These are phyloP conservation scores for Chrysina gloriosa DNA, from an alignment of 2,888 invertebrate species.

Conservation along the genomic window DNA sequence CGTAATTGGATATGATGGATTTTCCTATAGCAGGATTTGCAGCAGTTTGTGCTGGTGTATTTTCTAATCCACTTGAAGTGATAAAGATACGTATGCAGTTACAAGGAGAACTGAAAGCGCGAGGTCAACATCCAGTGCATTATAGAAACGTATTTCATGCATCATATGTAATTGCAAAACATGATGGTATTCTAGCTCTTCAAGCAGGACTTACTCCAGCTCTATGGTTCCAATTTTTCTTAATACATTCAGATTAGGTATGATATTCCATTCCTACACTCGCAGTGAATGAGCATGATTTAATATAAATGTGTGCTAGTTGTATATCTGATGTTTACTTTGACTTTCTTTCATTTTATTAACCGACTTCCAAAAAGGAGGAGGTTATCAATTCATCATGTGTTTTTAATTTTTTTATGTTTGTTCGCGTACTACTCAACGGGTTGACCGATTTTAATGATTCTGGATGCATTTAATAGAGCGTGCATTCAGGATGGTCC, in stretches of 20 bases:
- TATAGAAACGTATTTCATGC: constrained; percentile 86
- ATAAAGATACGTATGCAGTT: constrained; percentile 91
- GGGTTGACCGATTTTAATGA: no score
- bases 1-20: constrained; percentile 69
- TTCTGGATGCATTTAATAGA: no score
- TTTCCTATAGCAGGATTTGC: constrained; percentile 81
- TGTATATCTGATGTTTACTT: neutral
- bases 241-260: constrained; percentile 72
- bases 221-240: constrained; percentile 88
- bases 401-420: no score
- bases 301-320: neutral
- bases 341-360: neutral
- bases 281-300: neutral
- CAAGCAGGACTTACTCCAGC: constrained; percentile 87
- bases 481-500: no score
- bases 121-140: constrained; percentile 78
- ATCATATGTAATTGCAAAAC: constrained; percentile 76
- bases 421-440: no score
- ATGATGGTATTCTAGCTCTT: constrained; percentile 81
- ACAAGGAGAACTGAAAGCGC: constrained; percentile 83
- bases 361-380: no score
- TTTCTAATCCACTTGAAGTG: constrained; percentile 90
- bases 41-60: constrained; percentile 84
- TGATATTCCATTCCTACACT: neutral
- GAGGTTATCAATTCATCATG: no score